Base-by-base conservation (phyloP, 2,113 vertebrate genomes). In the Catagonus wagneri region DNA sequence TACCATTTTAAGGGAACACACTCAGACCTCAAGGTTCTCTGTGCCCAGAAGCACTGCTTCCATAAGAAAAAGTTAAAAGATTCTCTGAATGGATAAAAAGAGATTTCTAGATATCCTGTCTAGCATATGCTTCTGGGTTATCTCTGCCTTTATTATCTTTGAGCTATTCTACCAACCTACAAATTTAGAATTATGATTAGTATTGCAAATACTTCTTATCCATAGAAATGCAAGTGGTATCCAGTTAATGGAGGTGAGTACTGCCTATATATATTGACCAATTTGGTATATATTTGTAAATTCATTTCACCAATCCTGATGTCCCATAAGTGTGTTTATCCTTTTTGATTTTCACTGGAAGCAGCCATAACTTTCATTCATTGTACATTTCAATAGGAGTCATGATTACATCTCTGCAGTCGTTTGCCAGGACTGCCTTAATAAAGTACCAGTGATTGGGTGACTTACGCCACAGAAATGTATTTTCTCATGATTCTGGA, bases 101-200 rank as follows among this genome's bases (percentile, higher is more conserved):
- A 80, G 7, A 65, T 58, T 39, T 32, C 25, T 76, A 92, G 66
- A 23, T 75, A 86, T 81, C 11, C 68, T 36, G 22, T 34, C 44
- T 76, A 92, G 39, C 63, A 76, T 76, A 50, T 65, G 54, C 74
- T 91, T 78, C 83, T 78, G 60, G 34, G 66, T 34, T 92, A 25
- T 50, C 36, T 89, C 74, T 92, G 89, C 76, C 72, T 92, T 94
- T 75, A 50, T 74, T 92, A 23, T 93, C 89, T 89, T 85, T 81
- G 44, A 89, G 85, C 32, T 94, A 89, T 27, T 91, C 85, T 61
- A 89, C 56, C 25, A 56, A 14, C 58, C 72, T 89, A 23, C 58
- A 89, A 92, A 56, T 89, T 69, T 5, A 72, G 74, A 54, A 89
- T 71, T 58, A 54, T 89, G 19, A 34, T 16, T 16, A 86, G 27